Evolutionary conservation across 2,888 invertebrate species (phyloP).

Genomic region (Volucella bombylans): DNA sequence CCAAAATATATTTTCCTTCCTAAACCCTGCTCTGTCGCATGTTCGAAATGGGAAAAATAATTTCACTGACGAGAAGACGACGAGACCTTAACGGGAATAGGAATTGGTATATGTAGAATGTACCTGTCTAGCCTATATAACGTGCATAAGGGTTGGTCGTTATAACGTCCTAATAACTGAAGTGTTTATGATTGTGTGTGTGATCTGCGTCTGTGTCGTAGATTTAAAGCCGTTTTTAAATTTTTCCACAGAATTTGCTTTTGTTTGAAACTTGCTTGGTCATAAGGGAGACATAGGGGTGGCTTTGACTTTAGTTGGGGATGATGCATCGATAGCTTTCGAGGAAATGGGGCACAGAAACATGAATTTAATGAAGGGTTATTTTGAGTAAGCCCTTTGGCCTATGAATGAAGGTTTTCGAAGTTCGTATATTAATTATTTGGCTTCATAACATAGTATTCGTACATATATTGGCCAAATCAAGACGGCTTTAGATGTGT

Average conservation of each 20-base stretch:
- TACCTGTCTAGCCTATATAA: constrained; percentile 72
- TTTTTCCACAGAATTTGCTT: not conserved
- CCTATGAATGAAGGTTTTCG: not conserved
- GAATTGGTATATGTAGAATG: not conserved
- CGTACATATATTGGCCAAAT: constrained; percentile 21
- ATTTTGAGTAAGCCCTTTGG: constrained; percentile 18
- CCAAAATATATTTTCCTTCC: constrained; percentile 35
- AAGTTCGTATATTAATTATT: constrained; percentile 48
- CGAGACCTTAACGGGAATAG: constrained; percentile 55
- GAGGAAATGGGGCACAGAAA: constrained; percentile 67
- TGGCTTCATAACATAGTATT: constrained; percentile 30
- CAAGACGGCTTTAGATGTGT: not conserved
- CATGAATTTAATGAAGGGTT: constrained; percentile 58
- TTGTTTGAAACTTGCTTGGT: not conserved
- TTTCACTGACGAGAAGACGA: constrained; percentile 60
- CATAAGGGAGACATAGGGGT: constrained; percentile 1
- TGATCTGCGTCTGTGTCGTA: constrained; percentile 8
- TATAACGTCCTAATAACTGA: constrained; percentile 63
- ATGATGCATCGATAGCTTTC: constrained; percentile 65
- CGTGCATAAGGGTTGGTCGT: constrained; percentile 69
- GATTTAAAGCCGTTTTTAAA: constrained; percentile 66
- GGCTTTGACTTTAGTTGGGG: constrained; percentile 30
- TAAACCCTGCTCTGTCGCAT: not conserved
- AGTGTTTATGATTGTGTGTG: constrained; percentile 13
- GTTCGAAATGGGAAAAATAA: constrained; percentile 55